These are phyloP conservation scores for Camptogramma bilineatum DNA, from an alignment of 2,888 invertebrate genomes.

Conservation along the genomic window DNA sequence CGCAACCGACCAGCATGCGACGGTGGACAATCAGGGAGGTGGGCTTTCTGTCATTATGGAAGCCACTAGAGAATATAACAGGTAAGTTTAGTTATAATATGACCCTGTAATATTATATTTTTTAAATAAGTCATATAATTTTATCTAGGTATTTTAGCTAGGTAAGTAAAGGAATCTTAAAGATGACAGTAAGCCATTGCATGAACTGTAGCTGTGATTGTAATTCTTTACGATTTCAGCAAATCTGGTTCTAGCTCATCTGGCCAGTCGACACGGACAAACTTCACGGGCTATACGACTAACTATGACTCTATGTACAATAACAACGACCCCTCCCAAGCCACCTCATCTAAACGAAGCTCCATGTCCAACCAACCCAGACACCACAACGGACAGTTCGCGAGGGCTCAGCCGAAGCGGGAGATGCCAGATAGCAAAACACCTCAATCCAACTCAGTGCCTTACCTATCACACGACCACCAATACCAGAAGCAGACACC, in stretches of 20 bases:
- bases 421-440: conserved; percentile 66
- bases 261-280: conserved; percentile 78
- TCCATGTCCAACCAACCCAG: conserved; percentile 71
- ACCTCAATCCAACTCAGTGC: conserved; percentile 56
- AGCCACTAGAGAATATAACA: conserved; percentile 86
- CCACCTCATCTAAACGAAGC: conserved; percentile 71
- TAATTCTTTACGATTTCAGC: conserved; percentile 60
- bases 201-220: conserved; percentile 29
- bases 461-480: conserved; percentile 78
- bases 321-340: conserved; percentile 71
- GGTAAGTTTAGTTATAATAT: conserved; percentile 59
- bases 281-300: conserved; percentile 77
- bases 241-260: conserved; percentile 83
- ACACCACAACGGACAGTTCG: conserved; percentile 72
- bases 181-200: conserved; percentile 5
- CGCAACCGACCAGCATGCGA: conserved; percentile 68
- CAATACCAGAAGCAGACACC: conserved; percentile 76
- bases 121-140: background rate
- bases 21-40: conserved; percentile 72
- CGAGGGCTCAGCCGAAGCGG: conserved; percentile 67
- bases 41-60: conserved; percentile 87
- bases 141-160: background rate
- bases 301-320: conserved; percentile 80
- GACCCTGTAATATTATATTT: conserved; percentile 6
- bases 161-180: conserved; percentile 17